Conservation (phyloP, 2,797 vertebrate genomes). For the Glyptemys insculpta region DNA sequence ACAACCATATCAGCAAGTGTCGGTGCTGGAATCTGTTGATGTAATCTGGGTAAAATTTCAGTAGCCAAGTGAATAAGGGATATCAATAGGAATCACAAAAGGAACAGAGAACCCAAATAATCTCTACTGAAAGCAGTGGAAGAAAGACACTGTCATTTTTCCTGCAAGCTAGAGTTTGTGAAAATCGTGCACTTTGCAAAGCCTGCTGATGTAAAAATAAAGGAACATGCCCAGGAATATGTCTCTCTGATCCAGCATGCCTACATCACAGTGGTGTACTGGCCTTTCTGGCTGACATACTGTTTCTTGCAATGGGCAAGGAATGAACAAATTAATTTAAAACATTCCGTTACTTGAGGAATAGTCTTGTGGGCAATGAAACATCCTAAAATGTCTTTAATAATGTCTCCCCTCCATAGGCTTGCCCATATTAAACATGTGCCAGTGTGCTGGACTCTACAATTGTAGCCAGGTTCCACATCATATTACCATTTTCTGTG, state of each 20-base stretch:
- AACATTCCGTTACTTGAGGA: not conserved
- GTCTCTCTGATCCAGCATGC: not conserved
- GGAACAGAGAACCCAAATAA: not conserved
- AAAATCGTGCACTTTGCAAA: not conserved
- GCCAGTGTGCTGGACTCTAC: accelerated
- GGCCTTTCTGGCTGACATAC: not conserved
- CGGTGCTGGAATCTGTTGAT: not conserved
- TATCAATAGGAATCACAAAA: not conserved
- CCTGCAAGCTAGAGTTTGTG: accelerated
- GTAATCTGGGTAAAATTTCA: not conserved
- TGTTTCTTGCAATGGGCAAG: not conserved
- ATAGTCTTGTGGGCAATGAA: not conserved
- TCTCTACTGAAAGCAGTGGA: accelerated
- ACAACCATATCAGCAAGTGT: not conserved
- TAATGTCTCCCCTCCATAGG: not conserved
- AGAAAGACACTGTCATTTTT: not conserved
- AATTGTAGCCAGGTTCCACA: not conserved
- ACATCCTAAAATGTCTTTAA: not conserved
- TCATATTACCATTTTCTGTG: not conserved
- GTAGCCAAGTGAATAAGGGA: accelerated
- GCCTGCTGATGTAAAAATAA: not conserved
- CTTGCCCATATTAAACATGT: accelerated
- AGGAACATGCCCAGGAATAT: accelerated
- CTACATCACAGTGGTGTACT: not conserved
- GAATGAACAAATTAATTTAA: not conserved